phyloP scores from a whole-genome alignment of 2,888 invertebrate genomes.

The Blera fallax region DNA sequence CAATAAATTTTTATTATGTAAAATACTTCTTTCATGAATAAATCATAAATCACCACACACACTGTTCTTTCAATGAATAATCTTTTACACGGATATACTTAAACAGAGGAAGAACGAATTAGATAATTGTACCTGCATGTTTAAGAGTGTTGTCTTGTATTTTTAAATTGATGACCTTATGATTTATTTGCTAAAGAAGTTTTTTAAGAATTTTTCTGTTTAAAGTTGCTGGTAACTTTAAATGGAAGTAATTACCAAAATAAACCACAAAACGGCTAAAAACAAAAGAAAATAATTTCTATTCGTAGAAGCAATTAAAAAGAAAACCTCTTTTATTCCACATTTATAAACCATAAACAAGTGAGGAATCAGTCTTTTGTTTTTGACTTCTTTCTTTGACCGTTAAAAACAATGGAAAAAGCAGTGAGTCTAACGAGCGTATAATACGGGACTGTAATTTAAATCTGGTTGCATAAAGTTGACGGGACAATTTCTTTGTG shows the following conservation, averaged over 20 bases:
- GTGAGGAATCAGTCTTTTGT: constrained; percentile 6
- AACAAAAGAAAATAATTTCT: not conserved
- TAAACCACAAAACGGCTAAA: not conserved
- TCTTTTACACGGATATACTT: not conserved
- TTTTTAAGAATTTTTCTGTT: not conserved
- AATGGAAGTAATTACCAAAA: not conserved
- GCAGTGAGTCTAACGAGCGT: constrained; percentile 2
- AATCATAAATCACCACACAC: not conserved
- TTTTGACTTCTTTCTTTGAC: not conserved
- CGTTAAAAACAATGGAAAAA: not conserved
- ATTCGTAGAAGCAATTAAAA: constrained; percentile 22
- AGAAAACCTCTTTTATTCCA: not conserved
- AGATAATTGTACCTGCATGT: not conserved
- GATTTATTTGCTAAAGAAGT: not conserved
- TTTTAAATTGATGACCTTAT: not conserved
- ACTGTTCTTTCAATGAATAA: not conserved
- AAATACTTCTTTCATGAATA: constrained; percentile 29
- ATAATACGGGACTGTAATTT: not conserved
- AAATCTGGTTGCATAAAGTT: not conserved
- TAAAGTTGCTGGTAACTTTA: not conserved
- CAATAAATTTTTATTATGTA: not conserved
- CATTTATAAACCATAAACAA: not conserved
- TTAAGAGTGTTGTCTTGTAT: not conserved
- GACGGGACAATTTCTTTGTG: not conserved
- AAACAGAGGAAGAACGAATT: not conserved